Base-by-base conservation (phyloP, 2,888 invertebrate species). In the Psococerastis gibbosa region DNA sequence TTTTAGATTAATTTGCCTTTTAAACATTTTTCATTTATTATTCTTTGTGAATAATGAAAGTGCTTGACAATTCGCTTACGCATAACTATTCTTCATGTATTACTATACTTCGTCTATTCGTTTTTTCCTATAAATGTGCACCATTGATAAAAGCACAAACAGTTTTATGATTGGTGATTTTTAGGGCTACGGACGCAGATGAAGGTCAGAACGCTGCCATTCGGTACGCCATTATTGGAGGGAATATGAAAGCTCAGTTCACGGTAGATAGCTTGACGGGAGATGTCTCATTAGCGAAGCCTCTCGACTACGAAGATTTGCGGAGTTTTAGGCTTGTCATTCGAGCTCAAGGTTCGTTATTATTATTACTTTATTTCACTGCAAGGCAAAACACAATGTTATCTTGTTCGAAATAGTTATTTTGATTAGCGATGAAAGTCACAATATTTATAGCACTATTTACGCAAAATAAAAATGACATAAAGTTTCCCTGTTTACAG, bases 211-310 rank as follows among this genome's bases (percentile, higher is more conserved):
- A 98, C 62, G 88, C 91, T 2, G 87, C 84, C 1, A 79, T 98
- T 45, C 73, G 92, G 41, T 95, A 89, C 64, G 87, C 87, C 11
- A 88, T 97, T 52, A 92, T 94, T 51, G 89, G 94, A 6, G 92
- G 95, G 18, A 94, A 95, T 63, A 82, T 82, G 0, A 85, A 87
- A 57, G 82, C 85, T 52, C 87, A 88, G 55, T 95, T 98, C 60
- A 78, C 85, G 2, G 92, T 98, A 31, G 94, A 97, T 63, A 83
- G 87, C 44, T 71, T 87, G 53, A 85, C 82, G 46, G 97, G 97
- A 0, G 85, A 92, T 57, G 80, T 91, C 2, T 76, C 82, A 1
- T 66, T 94, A 11, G 80, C 88, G 0, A 85, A 88, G 55, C 75
- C 82, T 0, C 64, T 95, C 46, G 92, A 94, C 60, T 94, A 87